Percentiles rank a stretch among this genome's conserved stretches.
phyloP scores from a whole-genome alignment of 2,113 vertebrate species.

The Gracilinanus agilis region DNA sequence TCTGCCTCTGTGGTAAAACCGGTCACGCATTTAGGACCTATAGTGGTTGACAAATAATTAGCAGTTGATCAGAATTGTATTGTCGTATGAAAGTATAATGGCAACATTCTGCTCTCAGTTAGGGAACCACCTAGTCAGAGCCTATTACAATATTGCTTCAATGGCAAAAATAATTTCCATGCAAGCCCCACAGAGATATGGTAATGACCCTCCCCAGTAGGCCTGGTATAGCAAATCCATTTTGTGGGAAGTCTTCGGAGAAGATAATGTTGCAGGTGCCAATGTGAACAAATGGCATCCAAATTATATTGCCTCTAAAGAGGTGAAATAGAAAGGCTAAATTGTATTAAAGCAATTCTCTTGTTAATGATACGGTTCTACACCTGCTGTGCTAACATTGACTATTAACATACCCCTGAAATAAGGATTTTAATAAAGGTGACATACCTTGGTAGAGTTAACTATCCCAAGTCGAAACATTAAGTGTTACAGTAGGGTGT shows the following conservation, averaged over 20 bases:
- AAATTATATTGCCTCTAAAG: conserved; percentile 54
- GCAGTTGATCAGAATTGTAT: conserved; percentile 16
- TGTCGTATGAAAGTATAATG: neutral
- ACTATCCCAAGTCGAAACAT: neutral
- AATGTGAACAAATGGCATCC: conserved; percentile 37
- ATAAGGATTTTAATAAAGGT: conserved; percentile 67
- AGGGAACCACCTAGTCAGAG: conserved; percentile 34
- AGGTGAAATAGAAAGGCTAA: conserved; percentile 50
- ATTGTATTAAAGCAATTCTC: conserved; percentile 53
- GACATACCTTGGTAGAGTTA: conserved; percentile 26
- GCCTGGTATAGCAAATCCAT: conserved; percentile 45
- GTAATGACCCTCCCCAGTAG: conserved; percentile 49
- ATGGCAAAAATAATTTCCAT: conserved; percentile 57
- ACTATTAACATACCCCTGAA: conserved; percentile 45
- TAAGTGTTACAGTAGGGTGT: neutral
- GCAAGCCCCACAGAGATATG: conserved; percentile 10
- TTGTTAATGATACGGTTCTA: conserved; percentile 35
- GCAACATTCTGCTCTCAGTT: conserved; percentile 54
- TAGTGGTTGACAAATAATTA: conserved; percentile 45
- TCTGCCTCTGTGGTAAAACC: conserved; percentile 44
- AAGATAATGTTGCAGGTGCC: conserved; percentile 62
- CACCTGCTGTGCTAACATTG: conserved; percentile 50
- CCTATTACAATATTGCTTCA: conserved; percentile 33
- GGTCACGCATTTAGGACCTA: conserved; percentile 19
- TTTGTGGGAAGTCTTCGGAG: conserved; percentile 26